Percentiles rank a stretch among this genome's conserved stretches.
Conservation (phyloP, 2,113 vertebrate species). For the Cichladusa arquata region DNA sequence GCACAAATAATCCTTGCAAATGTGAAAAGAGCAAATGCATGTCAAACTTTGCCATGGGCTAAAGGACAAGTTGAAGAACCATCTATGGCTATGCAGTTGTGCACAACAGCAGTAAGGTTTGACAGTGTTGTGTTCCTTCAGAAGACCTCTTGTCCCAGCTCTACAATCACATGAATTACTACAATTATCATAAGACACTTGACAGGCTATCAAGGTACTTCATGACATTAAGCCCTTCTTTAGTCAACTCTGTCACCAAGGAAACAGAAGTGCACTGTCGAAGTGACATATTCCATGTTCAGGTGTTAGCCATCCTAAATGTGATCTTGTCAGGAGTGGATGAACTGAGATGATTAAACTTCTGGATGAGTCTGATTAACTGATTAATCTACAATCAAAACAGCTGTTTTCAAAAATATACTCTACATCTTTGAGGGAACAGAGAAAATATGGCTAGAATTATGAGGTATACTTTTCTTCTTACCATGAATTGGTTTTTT, state of each 20-base stretch:
- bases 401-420: neutral
- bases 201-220: neutral
- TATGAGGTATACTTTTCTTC: neutral
- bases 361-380: neutral
- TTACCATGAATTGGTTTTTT: neutral
- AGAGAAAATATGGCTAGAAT: neutral
- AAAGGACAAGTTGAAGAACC: neutral
- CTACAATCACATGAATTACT: neutral
- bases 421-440: neutral
- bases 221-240: neutral
- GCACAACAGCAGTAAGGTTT: neutral
- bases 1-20: neutral
- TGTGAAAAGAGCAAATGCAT: neutral
- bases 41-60: neutral
- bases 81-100: neutral
- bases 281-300: neutral
- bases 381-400: neutral
- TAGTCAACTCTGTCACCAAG: neutral
- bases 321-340: neutral
- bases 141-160: neutral
- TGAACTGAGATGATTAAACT: neutral
- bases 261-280: neutral
- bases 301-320: neutral
- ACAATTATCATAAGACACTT: neutral
- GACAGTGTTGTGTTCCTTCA: neutral